phyloP scores from a whole-genome alignment of 2,888 invertebrate species.

The Trachelus tabidus region DNA sequence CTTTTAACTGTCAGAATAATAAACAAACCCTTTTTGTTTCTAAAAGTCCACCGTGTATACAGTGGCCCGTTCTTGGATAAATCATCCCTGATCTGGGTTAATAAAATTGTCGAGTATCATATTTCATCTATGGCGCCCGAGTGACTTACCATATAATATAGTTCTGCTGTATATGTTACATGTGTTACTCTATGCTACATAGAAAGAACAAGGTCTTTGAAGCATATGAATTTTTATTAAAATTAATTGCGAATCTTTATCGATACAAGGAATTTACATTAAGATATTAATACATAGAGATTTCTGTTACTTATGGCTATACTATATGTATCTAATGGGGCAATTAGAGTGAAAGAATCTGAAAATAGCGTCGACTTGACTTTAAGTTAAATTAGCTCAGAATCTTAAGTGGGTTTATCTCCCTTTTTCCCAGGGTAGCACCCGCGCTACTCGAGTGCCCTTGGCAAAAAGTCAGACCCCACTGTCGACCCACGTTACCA shows the following conservation, averaged over 20 bases:
- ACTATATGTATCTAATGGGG: not conserved
- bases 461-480: constrained; percentile 30
- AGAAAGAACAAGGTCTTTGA: not conserved
- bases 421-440: constrained; percentile 42
- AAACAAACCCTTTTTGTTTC: constrained; percentile 35
- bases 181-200: not conserved
- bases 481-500: constrained; percentile 22
- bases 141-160: not conserved
- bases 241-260: not conserved
- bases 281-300: not conserved
- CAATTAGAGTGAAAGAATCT: constrained; percentile 35
- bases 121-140: constrained; percentile 30
- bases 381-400: constrained; percentile 31
- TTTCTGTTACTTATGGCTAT: not conserved
- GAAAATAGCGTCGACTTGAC: constrained; percentile 28
- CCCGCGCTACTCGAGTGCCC: constrained; percentile 24
- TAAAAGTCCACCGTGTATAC: constrained; percentile 24
- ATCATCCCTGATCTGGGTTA: constrained; percentile 42
- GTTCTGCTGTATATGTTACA: not conserved
- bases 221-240: not conserved
- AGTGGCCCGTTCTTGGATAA: constrained; percentile 39
- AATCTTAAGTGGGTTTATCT: constrained; percentile 42
- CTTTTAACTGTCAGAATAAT: constrained; percentile 28
- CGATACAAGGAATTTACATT: not conserved
- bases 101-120: constrained; percentile 43